Evolutionary conservation across 2,888 invertebrate species (phyloP).

Genomic region (Euclidia mi): DNA sequence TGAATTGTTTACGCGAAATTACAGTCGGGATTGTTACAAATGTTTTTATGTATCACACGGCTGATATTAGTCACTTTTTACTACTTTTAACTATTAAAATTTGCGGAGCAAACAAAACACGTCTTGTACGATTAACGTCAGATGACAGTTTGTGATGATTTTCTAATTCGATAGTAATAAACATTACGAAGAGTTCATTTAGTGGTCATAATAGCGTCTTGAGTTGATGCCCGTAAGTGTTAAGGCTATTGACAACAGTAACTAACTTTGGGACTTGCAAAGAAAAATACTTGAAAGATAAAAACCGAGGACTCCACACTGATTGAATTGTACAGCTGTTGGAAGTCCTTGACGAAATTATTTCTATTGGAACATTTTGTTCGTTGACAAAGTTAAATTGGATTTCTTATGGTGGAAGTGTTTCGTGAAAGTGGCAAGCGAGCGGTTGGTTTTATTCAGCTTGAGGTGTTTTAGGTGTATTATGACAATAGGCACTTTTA

Average conservation of each 20-base stretch:
- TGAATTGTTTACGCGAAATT: too few species aligned
- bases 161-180: too few species aligned
- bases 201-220: too few species aligned
- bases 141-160: too few species aligned
- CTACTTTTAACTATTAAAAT: too few species aligned
- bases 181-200: too few species aligned
- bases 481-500: constrained; percentile 77
- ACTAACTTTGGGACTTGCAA: constrained; percentile 70
- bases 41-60: too few species aligned
- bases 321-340: constrained; percentile 88
- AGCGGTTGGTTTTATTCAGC: constrained; percentile 79
- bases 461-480: constrained; percentile 74
- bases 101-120: too few species aligned
- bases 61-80: too few species aligned
- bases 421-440: constrained; percentile 75
- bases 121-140: too few species aligned
- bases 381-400: constrained; percentile 88
- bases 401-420: constrained; percentile 87
- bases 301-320: constrained; percentile 76
- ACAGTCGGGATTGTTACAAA: too few species aligned
- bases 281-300: constrained; percentile 71
- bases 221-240: constrained; percentile 59
- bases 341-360: constrained; percentile 87
- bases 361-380: constrained; percentile 88
- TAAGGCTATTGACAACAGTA: constrained; percentile 75